Percentiles rank a stretch among this genome's conserved stretches.
These are phyloP conservation scores for Molorchus minor DNA, from an alignment of 2,888 invertebrate genomes.

Conservation along the genomic window DNA sequence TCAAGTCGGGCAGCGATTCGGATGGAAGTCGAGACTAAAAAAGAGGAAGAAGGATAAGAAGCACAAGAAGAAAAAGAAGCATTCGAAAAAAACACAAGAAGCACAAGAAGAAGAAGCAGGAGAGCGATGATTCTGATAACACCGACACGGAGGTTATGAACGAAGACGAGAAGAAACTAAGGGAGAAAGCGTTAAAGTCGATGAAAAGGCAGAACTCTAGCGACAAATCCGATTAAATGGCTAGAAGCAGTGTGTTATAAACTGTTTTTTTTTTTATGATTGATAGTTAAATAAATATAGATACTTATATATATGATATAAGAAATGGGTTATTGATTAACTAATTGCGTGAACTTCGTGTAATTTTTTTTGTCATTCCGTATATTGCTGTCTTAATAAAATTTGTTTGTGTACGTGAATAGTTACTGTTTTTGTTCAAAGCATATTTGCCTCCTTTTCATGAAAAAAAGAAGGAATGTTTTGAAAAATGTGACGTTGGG, in stretches of 20 bases:
- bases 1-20: slow-evolving; percentile 66
- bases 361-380: slow-evolving; percentile 51
- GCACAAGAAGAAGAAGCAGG: slow-evolving; percentile 80
- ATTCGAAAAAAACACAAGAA: slow-evolving; percentile 83
- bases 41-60: slow-evolving; percentile 76
- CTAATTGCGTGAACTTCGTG: slow-evolving; percentile 24
- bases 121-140: slow-evolving; percentile 71
- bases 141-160: slow-evolving; percentile 73
- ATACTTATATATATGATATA: slow-evolving; percentile 3
- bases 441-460: too few species aligned
- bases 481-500: too few species aligned
- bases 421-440: slow-evolving; percentile 20
- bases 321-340: slow-evolving; percentile 43
- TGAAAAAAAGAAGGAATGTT: too few species aligned
- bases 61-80: slow-evolving; percentile 86
- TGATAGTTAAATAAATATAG: slow-evolving; percentile 26
- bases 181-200: slow-evolving; percentile 89
- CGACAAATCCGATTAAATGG: slow-evolving; percentile 60
- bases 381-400: slow-evolving; percentile 51
- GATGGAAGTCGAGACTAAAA: slow-evolving; percentile 65
- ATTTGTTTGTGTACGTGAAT: slow-evolving; percentile 49
- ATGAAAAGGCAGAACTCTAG: slow-evolving; percentile 83
- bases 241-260: slow-evolving; percentile 1
- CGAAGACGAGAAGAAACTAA: slow-evolving; percentile 88
- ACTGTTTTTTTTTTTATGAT: slow-evolving; percentile 4